Conservation (phyloP, 1,140 invertebrate genomes). For the Melanaphis sacchari region DNA sequence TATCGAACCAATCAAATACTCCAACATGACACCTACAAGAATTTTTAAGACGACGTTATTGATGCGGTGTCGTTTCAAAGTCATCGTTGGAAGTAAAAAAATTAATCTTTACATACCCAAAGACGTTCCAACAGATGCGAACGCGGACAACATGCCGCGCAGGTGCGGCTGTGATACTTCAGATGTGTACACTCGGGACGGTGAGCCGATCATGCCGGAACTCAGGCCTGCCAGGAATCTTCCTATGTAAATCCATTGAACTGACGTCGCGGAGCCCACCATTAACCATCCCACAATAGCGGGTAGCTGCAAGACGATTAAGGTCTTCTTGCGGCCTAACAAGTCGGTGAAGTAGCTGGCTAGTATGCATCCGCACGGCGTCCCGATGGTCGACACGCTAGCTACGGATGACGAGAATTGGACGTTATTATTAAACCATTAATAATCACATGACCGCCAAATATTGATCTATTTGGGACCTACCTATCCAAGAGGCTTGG, state of each 20-base stretch:
- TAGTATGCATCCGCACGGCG: conserved; percentile 74
- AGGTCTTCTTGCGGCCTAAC: conserved; percentile 71
- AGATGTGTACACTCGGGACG: conserved; percentile 73
- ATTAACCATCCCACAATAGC: conserved; percentile 75
- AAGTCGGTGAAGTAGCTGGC: conserved; percentile 77
- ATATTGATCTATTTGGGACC: not conserved
- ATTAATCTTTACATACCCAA: conserved; percentile 58
- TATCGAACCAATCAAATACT: conserved; percentile 71
- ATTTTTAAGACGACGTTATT: not conserved
- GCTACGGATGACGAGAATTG: conserved; percentile 66
- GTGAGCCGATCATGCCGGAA: conserved; percentile 75
- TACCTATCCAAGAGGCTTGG: conserved; percentile 78
- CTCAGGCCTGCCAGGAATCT: conserved; percentile 70
- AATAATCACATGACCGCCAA: not conserved
- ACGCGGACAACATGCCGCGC: conserved; percentile 71
- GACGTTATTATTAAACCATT: not conserved
- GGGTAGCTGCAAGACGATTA: conserved; percentile 75
- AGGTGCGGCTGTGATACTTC: conserved; percentile 76
- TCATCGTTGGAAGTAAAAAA: not conserved
- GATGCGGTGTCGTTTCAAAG: not conserved
- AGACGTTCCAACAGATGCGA: conserved; percentile 68
- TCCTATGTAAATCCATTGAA: conserved; percentile 72
- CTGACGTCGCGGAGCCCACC: conserved; percentile 68
- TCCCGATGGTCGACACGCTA: conserved; percentile 75
- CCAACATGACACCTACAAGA: conserved; percentile 63